phyloP scores from a whole-genome alignment of 2,888 invertebrate species.

The Scrobipalpa costella region DNA sequence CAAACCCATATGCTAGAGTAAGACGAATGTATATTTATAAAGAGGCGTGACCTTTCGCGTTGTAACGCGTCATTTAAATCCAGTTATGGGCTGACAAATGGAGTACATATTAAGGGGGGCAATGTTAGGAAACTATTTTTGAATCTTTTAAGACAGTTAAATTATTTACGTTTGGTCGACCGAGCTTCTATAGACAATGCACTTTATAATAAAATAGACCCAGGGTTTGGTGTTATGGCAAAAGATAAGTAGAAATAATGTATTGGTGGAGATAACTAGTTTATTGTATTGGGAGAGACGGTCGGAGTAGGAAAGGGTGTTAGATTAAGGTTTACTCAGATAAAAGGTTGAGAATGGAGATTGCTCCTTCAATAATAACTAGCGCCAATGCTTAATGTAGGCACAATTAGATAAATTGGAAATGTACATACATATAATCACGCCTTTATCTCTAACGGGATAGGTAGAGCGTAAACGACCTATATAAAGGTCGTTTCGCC shows the following conservation, averaged over 20 bases:
- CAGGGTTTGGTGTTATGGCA: slow-evolving; percentile 73
- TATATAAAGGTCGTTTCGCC: too few relatives aligned
- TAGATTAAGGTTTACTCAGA: slow-evolving; percentile 66
- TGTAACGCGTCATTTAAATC: slow-evolving; percentile 77
- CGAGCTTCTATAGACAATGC: slow-evolving; percentile 76
- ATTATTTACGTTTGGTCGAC: slow-evolving; percentile 78
- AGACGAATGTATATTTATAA: slow-evolving; percentile 48
- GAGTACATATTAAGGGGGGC: slow-evolving; percentile 81
- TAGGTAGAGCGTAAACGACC: too few relatives aligned
- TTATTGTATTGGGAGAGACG: slow-evolving; percentile 75
- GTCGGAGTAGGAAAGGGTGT: slow-evolving; percentile 73
- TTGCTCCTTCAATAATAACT: slow-evolving; percentile 58
- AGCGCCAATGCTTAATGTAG: too few relatives aligned
- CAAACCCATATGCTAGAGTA: slow-evolving; percentile 41
- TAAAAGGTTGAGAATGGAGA: slow-evolving; percentile 54
- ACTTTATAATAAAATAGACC: slow-evolving; percentile 80
- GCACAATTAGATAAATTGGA: not conserved
- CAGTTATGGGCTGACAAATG: slow-evolving; percentile 81
- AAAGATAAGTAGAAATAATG: slow-evolving; percentile 77
- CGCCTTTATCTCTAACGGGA: too few relatives aligned
- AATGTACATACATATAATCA: too few relatives aligned
- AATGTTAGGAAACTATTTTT: slow-evolving; percentile 81
- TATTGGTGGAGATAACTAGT: slow-evolving; percentile 75
- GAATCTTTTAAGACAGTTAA: slow-evolving; percentile 82
- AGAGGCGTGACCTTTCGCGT: slow-evolving; percentile 66